Conservation (phyloP, 2,888 invertebrate species). For the Apamea crenata region DNA sequence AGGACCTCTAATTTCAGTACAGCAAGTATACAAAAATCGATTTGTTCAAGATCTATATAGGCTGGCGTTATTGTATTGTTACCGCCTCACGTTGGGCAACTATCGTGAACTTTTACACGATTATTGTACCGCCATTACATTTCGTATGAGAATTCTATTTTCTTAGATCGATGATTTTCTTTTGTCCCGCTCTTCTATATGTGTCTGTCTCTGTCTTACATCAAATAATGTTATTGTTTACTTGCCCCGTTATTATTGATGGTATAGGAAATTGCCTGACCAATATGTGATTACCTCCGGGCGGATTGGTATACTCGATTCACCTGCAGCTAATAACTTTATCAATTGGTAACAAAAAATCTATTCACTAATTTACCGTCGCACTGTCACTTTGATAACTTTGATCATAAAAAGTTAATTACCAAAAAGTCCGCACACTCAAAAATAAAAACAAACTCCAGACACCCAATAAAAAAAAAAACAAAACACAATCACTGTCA, state of each 20-base stretch:
- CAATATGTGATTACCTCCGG: constrained; percentile 81
- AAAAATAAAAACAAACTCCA: constrained; percentile 8
- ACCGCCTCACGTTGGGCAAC: constrained; percentile 84
- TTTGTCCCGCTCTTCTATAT: constrained; percentile 75
- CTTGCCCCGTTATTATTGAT: constrained; percentile 85
- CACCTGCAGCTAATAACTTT: constrained; percentile 69
- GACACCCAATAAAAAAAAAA: constrained; percentile 24
- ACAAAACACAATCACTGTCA: constrained; percentile 59
- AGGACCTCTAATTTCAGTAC: constrained; percentile 75
- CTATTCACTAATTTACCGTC: constrained; percentile 29
- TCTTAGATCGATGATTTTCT: constrained; percentile 83
- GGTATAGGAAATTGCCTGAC: constrained; percentile 81
- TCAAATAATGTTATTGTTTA: constrained; percentile 88
- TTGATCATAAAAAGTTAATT: constrained; percentile 21
- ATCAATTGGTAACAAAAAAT: constrained; percentile 55
- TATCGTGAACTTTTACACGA: constrained; percentile 90
- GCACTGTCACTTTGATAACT: constrained; percentile 62
- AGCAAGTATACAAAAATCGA: constrained; percentile 73
- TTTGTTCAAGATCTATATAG: constrained; percentile 76
- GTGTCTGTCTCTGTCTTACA: constrained; percentile 75
- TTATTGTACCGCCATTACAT: constrained; percentile 87
- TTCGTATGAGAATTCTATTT: constrained; percentile 90
- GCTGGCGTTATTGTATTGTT: constrained; percentile 82
- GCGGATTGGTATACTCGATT: constrained; percentile 55
- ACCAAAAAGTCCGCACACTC: constrained; percentile 36